phyloP scores from a whole-genome alignment of 2,797 vertebrate species.

The Oreochromis grahami region DNA sequence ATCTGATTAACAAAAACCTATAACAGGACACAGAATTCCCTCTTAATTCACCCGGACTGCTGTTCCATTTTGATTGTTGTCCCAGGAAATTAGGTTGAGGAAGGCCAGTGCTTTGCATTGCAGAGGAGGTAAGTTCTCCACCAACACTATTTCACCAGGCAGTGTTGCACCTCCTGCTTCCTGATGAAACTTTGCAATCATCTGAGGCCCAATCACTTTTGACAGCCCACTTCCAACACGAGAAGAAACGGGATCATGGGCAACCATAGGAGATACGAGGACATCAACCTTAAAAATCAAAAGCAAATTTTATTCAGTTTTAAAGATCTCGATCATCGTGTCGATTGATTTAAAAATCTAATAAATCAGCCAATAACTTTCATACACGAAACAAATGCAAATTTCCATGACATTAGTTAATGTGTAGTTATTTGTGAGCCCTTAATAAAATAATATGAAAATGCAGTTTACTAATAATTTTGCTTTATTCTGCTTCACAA shows the following conservation, averaged over 20 bases:
- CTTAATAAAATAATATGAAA: background rate
- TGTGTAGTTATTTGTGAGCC: background rate
- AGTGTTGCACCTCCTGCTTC: background rate
- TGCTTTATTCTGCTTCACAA: background rate
- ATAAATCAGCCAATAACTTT: background rate
- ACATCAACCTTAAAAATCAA: conserved; percentile 39
- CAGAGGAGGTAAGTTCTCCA: conserved; percentile 16
- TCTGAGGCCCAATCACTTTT: background rate
- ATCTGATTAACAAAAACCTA: background rate
- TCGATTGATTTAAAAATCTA: background rate
- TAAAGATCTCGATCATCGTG: background rate
- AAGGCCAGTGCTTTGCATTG: conserved; percentile 38
- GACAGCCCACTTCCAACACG: conserved; percentile 26
- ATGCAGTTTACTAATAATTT: background rate
- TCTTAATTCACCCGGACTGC: conserved; percentile 41
- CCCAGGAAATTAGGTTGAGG: conserved; percentile 48
- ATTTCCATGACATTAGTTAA: background rate
- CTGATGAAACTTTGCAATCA: conserved; percentile 20
- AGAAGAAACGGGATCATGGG: conserved; percentile 39
- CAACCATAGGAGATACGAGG: conserved; percentile 55
- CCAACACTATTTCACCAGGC: conserved; percentile 31
- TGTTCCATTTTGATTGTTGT: conserved; percentile 1
- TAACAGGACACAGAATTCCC: background rate
- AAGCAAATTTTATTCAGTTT: background rate
- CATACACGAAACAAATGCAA: background rate